A percentile compares a stretch with the other conserved stretches of the same genome.
phyloP scores from a whole-genome alignment of 2,113 vertebrate species.

The Malurus cyaneus region DNA sequence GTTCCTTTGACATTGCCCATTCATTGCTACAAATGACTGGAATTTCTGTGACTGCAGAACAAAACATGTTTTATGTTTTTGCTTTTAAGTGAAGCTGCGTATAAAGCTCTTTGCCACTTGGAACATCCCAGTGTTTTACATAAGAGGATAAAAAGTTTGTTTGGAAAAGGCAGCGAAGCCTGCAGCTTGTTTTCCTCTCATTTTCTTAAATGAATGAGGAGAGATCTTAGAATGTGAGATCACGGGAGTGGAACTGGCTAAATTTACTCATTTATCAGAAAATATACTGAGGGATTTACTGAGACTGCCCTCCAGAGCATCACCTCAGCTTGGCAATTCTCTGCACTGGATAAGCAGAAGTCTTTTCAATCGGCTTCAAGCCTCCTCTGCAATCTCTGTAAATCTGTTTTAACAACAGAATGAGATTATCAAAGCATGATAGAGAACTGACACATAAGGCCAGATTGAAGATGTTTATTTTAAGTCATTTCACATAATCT shows the following conservation, averaged over 20 bases:
- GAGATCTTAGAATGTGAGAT: background rate
- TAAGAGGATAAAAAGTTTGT: conserved; percentile 47
- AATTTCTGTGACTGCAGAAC: conserved; percentile 21
- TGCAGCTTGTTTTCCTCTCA: conserved; percentile 11
- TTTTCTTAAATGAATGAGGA: conserved; percentile 29
- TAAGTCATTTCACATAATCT: conserved; percentile 32
- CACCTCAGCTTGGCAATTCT: conserved; percentile 8
- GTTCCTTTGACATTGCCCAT: conserved; percentile 54
- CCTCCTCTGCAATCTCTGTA: conserved; percentile 16
- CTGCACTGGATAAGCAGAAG: background rate
- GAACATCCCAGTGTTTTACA: conserved; percentile 41
- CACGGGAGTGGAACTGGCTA: background rate
- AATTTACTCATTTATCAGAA: background rate
- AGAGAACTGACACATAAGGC: conserved; percentile 29
- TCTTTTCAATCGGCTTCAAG: conserved; percentile 8
- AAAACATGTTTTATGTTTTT: conserved; percentile 50
- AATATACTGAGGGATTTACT: background rate
- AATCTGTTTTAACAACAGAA: conserved; percentile 18
- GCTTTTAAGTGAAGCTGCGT: conserved; percentile 24
- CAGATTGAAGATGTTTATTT: conserved; percentile 63
- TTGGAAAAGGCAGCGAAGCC: background rate
- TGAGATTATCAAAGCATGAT: conserved; percentile 47
- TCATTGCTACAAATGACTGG: conserved; percentile 46
- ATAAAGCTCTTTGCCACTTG: conserved; percentile 23
- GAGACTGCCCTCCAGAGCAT: conserved; percentile 5